Evolutionary conservation across 92 coral and sea anemone genomes (phyloP).

Genomic region (Isaurus tuberculatus): DNA sequence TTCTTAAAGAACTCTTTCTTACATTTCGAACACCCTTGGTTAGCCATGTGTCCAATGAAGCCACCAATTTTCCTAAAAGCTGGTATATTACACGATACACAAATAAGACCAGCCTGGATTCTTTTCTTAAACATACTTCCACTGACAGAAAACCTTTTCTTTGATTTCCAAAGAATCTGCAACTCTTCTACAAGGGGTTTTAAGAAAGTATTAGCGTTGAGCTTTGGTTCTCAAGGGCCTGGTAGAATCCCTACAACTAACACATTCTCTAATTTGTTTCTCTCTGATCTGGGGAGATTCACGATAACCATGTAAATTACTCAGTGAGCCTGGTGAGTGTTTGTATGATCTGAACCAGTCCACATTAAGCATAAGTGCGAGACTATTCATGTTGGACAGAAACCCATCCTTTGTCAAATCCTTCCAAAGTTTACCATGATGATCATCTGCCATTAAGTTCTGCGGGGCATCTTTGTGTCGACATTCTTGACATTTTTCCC

Average conservation of each 20-base stretch:
- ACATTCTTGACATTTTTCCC: slow-evolving; percentile 61
- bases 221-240: slow-evolving; percentile 71
- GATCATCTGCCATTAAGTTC: slow-evolving; percentile 38
- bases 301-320: slow-evolving; percentile 61
- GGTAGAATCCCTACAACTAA: slow-evolving; percentile 74
- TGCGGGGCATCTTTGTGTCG: neutral
- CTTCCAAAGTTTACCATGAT: slow-evolving; percentile 60
- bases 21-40: slow-evolving; percentile 67
- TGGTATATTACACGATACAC: slow-evolving; percentile 73
- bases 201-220: slow-evolving; percentile 61
- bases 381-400: slow-evolving; percentile 38
- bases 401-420: slow-evolving; percentile 51
- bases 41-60: slow-evolving; percentile 72
- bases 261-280: slow-evolving; percentile 55
- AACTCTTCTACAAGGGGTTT: slow-evolving; percentile 72
- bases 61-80: slow-evolving; percentile 69
- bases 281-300: slow-evolving; percentile 34
- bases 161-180: slow-evolving; percentile 46
- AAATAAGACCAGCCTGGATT: slow-evolving; percentile 58
- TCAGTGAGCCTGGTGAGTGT: slow-evolving; percentile 66
- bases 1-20: slow-evolving; percentile 42
- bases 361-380: slow-evolving; percentile 63
- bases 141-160: slow-evolving; percentile 39
- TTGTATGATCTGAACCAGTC: slow-evolving; percentile 73
- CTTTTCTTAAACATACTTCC: slow-evolving; percentile 48